Evolutionary conservation across 1,140 invertebrate species (phyloP).

Genomic region (Brachionus koreanus): DNA sequence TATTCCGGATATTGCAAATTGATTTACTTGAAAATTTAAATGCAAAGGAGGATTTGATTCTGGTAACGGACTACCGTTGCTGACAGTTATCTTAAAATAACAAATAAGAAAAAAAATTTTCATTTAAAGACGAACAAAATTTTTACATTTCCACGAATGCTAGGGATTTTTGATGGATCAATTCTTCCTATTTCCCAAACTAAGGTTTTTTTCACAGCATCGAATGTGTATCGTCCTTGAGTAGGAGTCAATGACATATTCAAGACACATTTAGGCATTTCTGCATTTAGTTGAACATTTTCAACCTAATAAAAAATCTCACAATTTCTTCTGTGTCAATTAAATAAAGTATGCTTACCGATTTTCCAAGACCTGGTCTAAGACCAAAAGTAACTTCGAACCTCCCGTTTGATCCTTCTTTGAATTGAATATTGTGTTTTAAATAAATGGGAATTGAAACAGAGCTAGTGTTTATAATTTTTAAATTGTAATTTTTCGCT

Average conservation of each 20-base stretch:
- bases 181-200: conserved; percentile 95
- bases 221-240: conserved; percentile 96
- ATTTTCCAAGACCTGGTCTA: conserved; percentile 90
- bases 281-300: conserved; percentile 83
- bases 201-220: conserved; percentile 87
- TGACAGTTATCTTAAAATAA: conserved; percentile 45
- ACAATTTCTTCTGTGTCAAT: background rate
- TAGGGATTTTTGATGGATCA: conserved; percentile 80
- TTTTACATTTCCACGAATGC: conserved; percentile 85
- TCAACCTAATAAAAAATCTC: conserved; percentile 63
- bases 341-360: conserved; percentile 64
- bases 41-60: conserved; percentile 49
- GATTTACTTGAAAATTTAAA: conserved; percentile 86
- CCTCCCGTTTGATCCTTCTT: conserved; percentile 73
- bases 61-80: conserved; percentile 50
- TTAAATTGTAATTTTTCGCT: background rate
- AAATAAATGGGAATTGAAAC: conserved; percentile 97
- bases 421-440: conserved; percentile 79
- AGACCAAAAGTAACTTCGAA: conserved; percentile 92
- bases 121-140: conserved; percentile 16
- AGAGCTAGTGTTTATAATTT: conserved; percentile 56
- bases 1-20: conserved; percentile 91
- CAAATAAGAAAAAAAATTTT: conserved; percentile 58
- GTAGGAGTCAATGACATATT: conserved; percentile 87
- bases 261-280: conserved; percentile 94